Base-by-base conservation (phyloP, 1,140 invertebrate species). In the Acromyrmex echinatior region DNA sequence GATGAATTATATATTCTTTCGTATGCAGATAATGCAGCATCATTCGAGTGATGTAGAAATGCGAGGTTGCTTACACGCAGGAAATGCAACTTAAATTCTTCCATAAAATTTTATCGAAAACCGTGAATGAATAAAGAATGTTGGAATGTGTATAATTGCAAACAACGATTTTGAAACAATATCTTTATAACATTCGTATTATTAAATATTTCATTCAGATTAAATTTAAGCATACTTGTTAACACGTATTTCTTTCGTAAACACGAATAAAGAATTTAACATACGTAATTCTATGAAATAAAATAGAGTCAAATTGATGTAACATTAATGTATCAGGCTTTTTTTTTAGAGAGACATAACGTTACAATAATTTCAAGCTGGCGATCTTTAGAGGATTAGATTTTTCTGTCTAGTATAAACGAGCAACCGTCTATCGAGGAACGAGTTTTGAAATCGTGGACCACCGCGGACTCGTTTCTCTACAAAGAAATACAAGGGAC, bases 391-490 rank as follows among this genome's bases (percentile, higher is more conserved):
- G 18, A 80, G 18, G 45, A 81, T 81, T 9, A 53, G 25, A 21
- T 49, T 14, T 28, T 35, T 31, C n/a, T 18, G 51, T 80, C 3
- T 16, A 31, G 35, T 39, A 51, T 28, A 82, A 74, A 51, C 51
- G 65, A 56, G 31, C 31, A 71, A 31, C 53, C 80, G 68, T 82
- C 21, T 71, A 68, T 90, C 65, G 45, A 51, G 79, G 31, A 86
- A 84, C 79, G 66, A 92, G 89, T 66, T 74, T 84, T 51, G 7
- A 31, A 82, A 84, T 71, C 65, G 87, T 80, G 91, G 93, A 92
- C 92, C 91, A 93, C 84, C 88, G 60, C 86, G 86, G 81, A 84
- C 84, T 85, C 70, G 76, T 79, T 79, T 66, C 62, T 49, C 16
- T 31, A 78, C 51, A 76, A 78, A 65, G 60, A 76, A 63, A n/a